These are phyloP conservation scores for Clinocottus analis DNA, from an alignment of 2,113 vertebrate species.

Conservation along the genomic window DNA sequence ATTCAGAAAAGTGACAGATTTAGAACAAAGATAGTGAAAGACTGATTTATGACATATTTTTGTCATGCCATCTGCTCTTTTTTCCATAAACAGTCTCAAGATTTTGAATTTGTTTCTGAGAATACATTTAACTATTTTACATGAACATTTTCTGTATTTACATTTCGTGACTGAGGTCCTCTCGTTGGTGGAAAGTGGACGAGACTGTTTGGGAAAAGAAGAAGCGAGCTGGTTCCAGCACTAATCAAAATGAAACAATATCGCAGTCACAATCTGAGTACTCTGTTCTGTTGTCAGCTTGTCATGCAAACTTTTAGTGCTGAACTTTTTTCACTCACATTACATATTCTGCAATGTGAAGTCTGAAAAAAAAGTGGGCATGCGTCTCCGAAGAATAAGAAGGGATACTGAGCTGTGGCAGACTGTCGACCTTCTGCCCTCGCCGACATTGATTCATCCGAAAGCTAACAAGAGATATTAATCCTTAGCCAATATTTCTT, in stretches of 20 bases:
- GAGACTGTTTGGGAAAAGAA: not conserved
- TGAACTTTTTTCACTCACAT: not conserved
- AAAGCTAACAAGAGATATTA: slow-evolving; percentile 1
- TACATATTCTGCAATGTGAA: not conserved
- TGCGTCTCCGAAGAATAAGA: not conserved
- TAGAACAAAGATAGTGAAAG: slow-evolving; percentile 36
- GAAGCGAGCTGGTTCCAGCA: not conserved
- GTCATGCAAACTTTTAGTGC: not conserved
- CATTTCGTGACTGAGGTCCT: not conserved
- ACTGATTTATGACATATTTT: slow-evolving; percentile 47
- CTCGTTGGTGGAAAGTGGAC: not conserved
- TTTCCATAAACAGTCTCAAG: slow-evolving; percentile 16
- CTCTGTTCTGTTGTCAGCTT: not conserved
- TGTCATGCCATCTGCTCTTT: slow-evolving; percentile 58
- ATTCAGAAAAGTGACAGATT: slow-evolving; percentile 57
- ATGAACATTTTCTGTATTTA: not conserved
- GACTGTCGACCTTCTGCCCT: slow-evolving; percentile 7
- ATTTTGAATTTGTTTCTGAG: slow-evolving; percentile 15
- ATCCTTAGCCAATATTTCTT: not conserved
- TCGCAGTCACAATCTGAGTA: not conserved
- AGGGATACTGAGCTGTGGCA: not conserved
- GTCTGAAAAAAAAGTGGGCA: not conserved
- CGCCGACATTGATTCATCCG: not conserved
- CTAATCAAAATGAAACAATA: not conserved
- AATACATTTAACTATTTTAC: slow-evolving; percentile 21